These are phyloP conservation scores for Ivindomyrus marchei DNA, from an alignment of 2,113 vertebrate genomes.

Conservation along the genomic window DNA sequence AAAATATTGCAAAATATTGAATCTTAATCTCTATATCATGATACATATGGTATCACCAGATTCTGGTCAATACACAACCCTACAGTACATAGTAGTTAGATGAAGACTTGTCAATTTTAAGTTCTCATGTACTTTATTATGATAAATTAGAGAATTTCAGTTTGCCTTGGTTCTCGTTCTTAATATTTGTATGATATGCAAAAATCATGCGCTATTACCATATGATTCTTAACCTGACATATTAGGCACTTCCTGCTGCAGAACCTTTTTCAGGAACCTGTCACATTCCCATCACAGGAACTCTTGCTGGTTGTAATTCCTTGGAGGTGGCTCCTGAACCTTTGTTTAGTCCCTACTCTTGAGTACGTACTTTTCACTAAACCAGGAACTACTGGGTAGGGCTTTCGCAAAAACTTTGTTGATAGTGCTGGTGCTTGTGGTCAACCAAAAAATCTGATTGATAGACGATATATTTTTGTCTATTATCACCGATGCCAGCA, in stretches of 20 bases:
- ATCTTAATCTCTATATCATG: not conserved
- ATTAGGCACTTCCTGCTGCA: not conserved
- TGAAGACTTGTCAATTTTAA: too few relatives aligned
- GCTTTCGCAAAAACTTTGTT: too few relatives aligned
- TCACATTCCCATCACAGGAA: not conserved
- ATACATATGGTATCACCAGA: not conserved
- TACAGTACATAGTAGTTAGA: too few relatives aligned
- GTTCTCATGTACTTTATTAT: not conserved
- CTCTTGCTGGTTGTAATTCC: not conserved
- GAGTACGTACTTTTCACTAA: not conserved
- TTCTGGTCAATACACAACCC: not conserved
- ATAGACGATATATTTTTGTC: too few relatives aligned
- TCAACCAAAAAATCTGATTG: not conserved
- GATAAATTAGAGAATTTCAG: not conserved
- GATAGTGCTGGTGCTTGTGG: too few relatives aligned
- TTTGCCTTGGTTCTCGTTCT: not conserved
- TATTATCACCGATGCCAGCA: too few relatives aligned
- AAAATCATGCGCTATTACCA: not conserved
- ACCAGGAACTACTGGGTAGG: not conserved
- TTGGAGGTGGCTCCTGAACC: not conserved
- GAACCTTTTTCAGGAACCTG: not conserved
- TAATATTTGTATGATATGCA: not conserved
- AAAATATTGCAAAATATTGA: not conserved
- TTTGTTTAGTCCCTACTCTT: not conserved
- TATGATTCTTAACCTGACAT: not conserved